Base-by-base conservation (phyloP, 2,797 vertebrate genomes). In the Eidolon dupreanum region DNA sequence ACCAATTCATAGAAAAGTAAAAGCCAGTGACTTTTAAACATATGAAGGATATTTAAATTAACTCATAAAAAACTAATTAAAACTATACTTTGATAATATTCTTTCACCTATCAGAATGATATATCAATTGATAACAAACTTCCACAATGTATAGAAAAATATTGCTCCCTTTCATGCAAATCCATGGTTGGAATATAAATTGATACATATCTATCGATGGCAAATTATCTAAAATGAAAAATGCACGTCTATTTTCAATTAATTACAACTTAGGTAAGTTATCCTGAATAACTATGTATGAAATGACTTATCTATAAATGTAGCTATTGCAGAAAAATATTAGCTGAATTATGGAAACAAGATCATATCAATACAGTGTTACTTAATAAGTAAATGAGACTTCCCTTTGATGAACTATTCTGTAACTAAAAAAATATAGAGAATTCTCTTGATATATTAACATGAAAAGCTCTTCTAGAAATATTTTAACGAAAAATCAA, bases 171-270 rank as follows among this genome's bases (percentile, higher is more conserved):
- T 33, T 1, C 31, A 41, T 26, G 17, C 9, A 38, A 51, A 51
- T 9, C 1, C 8, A 57, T 46, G 33, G 5, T 43, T 88, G 33
- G n/a, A 70, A 12, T 77, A 79, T n/a, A 71, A 70, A 41, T 19
- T 73, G 55, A 38, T 53, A 68, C 0, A 46, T 20, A 10, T 51
- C 4, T 78, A 51, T 82, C 61, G 31, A 46, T 38, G 63, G 7
- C 24, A 86, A 43, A 6, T 68, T 88, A 85, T 46, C 11, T 31
- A 90, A 83, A 92, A 41, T 22, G 16, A 71, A 86, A 95, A 95
- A 19, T 68, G 0, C 17, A 17, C 26, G n/a, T 55, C 19, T 3
- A 68, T 61, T 73, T 86, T 49, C 19, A 61, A 10, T 90, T 79
- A 78, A 73, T 83, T 65, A n/a, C 3, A 41, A 0, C 41, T 51